phyloP scores from a whole-genome alignment of 2,113 vertebrate genomes.

The Varanus komodoensis region DNA sequence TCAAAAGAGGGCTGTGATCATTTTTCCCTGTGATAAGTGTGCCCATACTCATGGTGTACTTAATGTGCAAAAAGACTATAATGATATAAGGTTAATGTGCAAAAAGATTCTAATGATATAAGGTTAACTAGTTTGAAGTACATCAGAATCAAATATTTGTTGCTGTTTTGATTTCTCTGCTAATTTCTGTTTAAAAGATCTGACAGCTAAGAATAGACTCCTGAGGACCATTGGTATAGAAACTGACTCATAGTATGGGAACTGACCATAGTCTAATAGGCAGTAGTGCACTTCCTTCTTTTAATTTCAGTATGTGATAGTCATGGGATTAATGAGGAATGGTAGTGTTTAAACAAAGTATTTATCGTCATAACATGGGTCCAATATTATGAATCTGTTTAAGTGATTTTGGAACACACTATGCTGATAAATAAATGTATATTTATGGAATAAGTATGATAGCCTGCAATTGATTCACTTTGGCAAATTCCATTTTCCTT shows the following conservation, averaged over 20 bases:
- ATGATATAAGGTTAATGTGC: background rate
- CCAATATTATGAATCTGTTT: background rate
- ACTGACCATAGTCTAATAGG: conserved; percentile 29
- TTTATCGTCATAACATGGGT: conserved; percentile 2
- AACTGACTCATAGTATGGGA: conserved; percentile 1
- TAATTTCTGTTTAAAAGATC: conserved; percentile 7
- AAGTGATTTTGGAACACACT: conserved; percentile 31
- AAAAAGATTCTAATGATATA: background rate
- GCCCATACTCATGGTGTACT: background rate
- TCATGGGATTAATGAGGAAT: conserved; percentile 52
- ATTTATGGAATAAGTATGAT: conserved; percentile 38
- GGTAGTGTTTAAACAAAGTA: conserved; percentile 30
- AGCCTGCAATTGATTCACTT: conserved; percentile 29
- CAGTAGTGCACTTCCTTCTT: conserved; percentile 52
- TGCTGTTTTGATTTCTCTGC: background rate
- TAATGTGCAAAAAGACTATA: background rate
- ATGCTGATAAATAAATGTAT: conserved; percentile 37
- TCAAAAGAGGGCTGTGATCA: background rate
- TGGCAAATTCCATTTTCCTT: conserved; percentile 66
- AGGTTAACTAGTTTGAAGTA: background rate
- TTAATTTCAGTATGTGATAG: conserved; percentile 35
- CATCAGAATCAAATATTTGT: background rate
- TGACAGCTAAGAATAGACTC: conserved; percentile 13
- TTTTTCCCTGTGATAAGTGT: background rate
- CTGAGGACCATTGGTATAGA: background rate